A percentile compares a stretch with the other conserved stretches of the same genome.
These are phyloP conservation scores for Gavialis gangeticus DNA, from an alignment of 2,113 vertebrate species.

Conservation along the genomic window DNA sequence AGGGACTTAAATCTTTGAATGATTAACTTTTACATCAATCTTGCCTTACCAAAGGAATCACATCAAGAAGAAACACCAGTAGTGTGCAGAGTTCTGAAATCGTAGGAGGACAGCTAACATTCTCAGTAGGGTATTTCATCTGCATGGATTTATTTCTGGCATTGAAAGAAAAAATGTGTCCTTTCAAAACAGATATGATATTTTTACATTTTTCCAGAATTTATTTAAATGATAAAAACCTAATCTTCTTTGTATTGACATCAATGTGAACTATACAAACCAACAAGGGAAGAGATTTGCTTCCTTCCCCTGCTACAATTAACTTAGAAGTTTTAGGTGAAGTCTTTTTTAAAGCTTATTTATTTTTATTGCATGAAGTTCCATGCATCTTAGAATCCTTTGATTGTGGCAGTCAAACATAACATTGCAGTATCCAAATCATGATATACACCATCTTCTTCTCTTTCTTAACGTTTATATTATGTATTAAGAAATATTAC, in stretches of 20 bases:
- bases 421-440: background rate
- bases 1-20: background rate
- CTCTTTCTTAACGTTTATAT: background rate
- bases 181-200: background rate
- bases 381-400: background rate
- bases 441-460: background rate
- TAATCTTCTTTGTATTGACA: background rate
- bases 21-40: background rate
- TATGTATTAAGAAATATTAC: background rate
- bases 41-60: conserved; percentile 91
- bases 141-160: conserved; percentile 67
- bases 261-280: background rate
- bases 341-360: background rate
- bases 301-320: background rate
- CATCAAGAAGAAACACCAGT: conserved; percentile 92
- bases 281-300: background rate
- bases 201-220: background rate
- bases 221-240: background rate
- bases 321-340: background rate
- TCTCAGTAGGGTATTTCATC: conserved; percentile 10
- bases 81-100: conserved; percentile 90
- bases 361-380: background rate
- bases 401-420: background rate
- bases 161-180: conserved; percentile 20
- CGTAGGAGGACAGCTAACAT: conserved; percentile 74